These are phyloP conservation scores for Paraplagusia blochii DNA, from an alignment of 2,113 vertebrate species.

Conservation along the genomic window DNA sequence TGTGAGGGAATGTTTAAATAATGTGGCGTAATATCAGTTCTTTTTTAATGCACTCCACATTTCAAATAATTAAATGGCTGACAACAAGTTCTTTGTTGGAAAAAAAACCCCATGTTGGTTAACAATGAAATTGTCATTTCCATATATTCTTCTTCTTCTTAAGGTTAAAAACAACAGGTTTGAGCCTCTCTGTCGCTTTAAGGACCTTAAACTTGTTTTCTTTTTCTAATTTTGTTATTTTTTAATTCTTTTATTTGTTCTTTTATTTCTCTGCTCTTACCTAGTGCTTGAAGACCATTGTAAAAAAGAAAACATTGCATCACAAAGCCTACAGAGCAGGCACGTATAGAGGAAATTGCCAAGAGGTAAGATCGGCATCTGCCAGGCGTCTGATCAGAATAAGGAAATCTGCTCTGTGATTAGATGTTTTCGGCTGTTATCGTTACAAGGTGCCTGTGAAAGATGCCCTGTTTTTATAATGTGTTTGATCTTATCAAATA, in stretches of 20 bases:
- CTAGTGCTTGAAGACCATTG: no score
- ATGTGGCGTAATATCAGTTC: constrained; percentile 9
- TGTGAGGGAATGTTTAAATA: constrained; percentile 28
- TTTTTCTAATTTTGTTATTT: no score
- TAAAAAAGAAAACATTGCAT: constrained; percentile 24
- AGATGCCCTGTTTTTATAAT: constrained; percentile 36
- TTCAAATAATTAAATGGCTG: constrained; percentile 1
- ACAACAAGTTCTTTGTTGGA: constrained; percentile 5
- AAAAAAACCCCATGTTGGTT: constrained; percentile 11
- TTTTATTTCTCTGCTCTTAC: neutral
- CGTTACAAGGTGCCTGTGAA: constrained; percentile 40
- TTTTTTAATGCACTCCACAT: neutral
- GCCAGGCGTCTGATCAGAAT: constrained; percentile 43
- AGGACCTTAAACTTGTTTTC: no score
- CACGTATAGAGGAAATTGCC: constrained; percentile 15
- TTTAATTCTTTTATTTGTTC: no score
- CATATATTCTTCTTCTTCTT: neutral
- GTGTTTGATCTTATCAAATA: constrained; percentile 59
- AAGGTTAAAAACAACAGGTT: neutral
- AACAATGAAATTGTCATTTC: neutral
- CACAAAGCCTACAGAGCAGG: constrained; percentile 16
- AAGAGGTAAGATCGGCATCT: constrained; percentile 46
- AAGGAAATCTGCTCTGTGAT: constrained; percentile 47
- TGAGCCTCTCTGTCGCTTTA: no score
- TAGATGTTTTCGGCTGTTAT: constrained; percentile 40